Evolutionary conservation across 1,140 invertebrate species (phyloP), one percentile per base, ranked within the genome.

Genomic region (Drosophila ananassae): DNA sequence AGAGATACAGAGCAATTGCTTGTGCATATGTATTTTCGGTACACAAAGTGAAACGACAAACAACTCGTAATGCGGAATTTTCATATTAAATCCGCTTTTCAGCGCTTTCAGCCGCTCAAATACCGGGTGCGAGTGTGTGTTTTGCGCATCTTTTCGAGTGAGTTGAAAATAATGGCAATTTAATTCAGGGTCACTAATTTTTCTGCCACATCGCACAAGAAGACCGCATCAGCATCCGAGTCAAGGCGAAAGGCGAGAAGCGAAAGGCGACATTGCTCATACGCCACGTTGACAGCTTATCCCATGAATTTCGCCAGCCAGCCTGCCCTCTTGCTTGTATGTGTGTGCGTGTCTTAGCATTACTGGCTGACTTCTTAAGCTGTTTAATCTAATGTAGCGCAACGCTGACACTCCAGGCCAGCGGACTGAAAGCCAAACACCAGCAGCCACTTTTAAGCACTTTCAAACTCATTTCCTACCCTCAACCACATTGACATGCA

Each of bases 181-280:
- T 87, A 87, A 90, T 90, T 90, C 85, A 90, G 85, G 85, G 85
- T 90, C 85, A 90, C 85, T 90, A 87, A 90, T 90, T 90, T 90
- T 90, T 87, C 87, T 79, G 81, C 76, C 81, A 69, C 72, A 79
- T 74, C 75, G 76, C 81, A 90, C 87, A 82, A 71, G 75, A 77
- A 87, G 74, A 80, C 73, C 61, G 57, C 53, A 74, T 57, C 72
- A 25, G 44, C 56, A 66, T 50, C 61, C 39, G 13, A 66, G 61
- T 46, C 30, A 22, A 22, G 37, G 57, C 50, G 59, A 34, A 63
- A 63, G 55, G 47, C 41, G 59, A 34, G 53, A 54, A 48, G 46
- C 39, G 22, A 52, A 41, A 74, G 52, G 51, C 67, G 21, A 68
- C 64, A 72, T 85, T 80, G 73, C 81, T 77, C 73, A 84, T 80